Conservation (phyloP, 2,888 invertebrate species). For the Liodrosophila aerea region DNA sequence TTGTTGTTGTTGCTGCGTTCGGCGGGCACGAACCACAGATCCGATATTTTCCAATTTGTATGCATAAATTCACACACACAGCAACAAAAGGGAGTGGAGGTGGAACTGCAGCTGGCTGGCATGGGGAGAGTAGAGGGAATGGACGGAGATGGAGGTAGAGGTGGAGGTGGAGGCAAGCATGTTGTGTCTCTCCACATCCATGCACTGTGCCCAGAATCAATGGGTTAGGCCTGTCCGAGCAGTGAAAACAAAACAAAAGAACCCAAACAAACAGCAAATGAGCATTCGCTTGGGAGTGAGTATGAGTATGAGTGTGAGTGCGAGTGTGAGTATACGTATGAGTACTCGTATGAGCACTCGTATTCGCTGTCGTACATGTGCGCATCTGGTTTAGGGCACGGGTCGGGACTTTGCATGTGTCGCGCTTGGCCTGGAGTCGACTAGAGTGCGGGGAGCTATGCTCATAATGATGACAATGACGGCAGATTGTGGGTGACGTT, state of each 20-base stretch:
- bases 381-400: slow-evolving; percentile 74
- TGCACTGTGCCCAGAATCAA: slow-evolving; percentile 40
- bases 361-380: slow-evolving; percentile 42
- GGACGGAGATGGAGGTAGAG: neutral
- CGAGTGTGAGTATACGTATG: slow-evolving; percentile 20
- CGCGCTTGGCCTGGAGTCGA: slow-evolving; percentile 17
- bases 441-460: slow-evolving; percentile 10
- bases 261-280: slow-evolving; percentile 59
- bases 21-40: slow-evolving; percentile 79
- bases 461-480: slow-evolving; percentile 49
- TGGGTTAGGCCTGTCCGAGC: slow-evolving; percentile 30
- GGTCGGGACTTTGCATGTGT: slow-evolving; percentile 22
- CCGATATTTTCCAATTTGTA: slow-evolving; percentile 79
- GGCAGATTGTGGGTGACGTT: slow-evolving; percentile 51
- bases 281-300: slow-evolving; percentile 18
- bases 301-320: slow-evolving; percentile 25
- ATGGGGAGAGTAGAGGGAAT: slow-evolving; percentile 21
- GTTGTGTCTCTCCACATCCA: slow-evolving; percentile 24
- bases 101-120: neutral
- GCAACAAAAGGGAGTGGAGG: slow-evolving; percentile 24
- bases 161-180: slow-evolving; percentile 15
- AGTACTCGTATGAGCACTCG: slow-evolving; percentile 11
- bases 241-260: slow-evolving; percentile 68
- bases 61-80: slow-evolving; percentile 74
- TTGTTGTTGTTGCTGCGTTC: slow-evolving; percentile 41